Conservation (phyloP, 2,888 invertebrate species). For the Drosophila hamatofila region DNA sequence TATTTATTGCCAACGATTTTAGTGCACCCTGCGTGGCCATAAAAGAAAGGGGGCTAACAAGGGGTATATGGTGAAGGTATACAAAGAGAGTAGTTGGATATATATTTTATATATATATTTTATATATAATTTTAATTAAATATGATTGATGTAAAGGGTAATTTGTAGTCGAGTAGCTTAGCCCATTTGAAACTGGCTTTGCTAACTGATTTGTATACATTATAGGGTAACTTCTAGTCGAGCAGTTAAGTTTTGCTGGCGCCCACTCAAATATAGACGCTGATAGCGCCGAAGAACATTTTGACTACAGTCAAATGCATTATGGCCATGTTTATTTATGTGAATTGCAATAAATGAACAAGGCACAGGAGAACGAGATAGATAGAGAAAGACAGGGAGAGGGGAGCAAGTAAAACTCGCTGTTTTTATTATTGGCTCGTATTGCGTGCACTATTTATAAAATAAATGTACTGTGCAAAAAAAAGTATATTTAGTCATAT, state of each 20-base stretch:
- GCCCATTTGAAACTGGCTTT: too few relatives aligned
- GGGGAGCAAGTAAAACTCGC: not conserved
- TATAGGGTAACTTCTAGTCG: not conserved
- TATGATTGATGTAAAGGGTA: not conserved
- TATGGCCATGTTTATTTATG: slow-evolving; percentile 47
- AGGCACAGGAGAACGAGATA: not conserved
- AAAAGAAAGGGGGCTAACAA: not conserved
- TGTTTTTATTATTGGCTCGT: slow-evolving; percentile 43
- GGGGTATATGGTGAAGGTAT: not conserved
- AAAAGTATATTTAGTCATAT: not conserved
- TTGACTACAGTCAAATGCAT: slow-evolving; percentile 25
- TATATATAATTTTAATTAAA: not conserved
- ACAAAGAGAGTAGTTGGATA: not conserved
- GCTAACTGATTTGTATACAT: too few relatives aligned
- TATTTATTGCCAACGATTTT: slow-evolving; percentile 42
- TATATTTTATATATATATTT: not conserved
- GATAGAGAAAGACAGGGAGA: not conserved
- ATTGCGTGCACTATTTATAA: slow-evolving; percentile 29
- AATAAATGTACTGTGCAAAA: slow-evolving; percentile 12
- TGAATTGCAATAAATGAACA: slow-evolving; percentile 29
- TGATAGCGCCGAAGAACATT: slow-evolving; percentile 3
- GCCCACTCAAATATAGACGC: not conserved
- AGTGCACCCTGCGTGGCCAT: slow-evolving; percentile 3
- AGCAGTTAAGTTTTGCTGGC: not conserved
- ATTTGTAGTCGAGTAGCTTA: not conserved